These are phyloP conservation scores for Morone chrysops DNA, from an alignment of 2,113 vertebrate species.

Conservation along the genomic window DNA sequence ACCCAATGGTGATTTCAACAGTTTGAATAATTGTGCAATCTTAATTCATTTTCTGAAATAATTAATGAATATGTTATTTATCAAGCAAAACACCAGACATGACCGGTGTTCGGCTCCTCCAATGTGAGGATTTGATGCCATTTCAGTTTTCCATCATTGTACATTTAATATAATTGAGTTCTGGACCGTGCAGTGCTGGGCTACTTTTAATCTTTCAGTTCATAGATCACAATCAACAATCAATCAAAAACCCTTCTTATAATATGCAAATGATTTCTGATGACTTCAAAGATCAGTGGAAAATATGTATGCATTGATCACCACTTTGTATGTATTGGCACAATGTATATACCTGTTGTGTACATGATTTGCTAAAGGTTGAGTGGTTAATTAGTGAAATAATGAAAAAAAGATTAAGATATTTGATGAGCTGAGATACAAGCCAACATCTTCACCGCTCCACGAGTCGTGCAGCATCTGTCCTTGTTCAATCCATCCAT, in stretches of 20 bases:
- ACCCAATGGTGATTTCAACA: too few species aligned
- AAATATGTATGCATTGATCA: neutral
- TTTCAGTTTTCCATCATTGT: neutral
- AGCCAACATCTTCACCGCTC: conserved; percentile 18
- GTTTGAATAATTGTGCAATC: too few species aligned
- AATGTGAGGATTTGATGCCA: neutral
- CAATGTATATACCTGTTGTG: neutral
- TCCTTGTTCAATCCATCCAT: conserved; percentile 44
- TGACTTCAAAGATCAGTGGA: neutral
- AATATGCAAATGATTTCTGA: neutral
- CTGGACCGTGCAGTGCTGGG: neutral
- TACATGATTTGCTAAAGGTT: neutral
- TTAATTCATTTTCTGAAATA: too few species aligned
- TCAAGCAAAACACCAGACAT: neutral
- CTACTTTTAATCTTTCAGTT: neutral
- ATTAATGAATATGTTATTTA: neutral
- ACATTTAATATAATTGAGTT: neutral
- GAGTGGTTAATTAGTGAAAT: neutral
- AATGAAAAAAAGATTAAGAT: neutral
- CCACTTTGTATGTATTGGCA: neutral
- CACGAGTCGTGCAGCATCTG: conserved; percentile 32
- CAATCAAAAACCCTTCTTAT: neutral
- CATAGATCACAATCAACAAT: too few species aligned
- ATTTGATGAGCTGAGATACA: conserved; percentile 15
- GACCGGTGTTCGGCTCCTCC: neutral